These are phyloP conservation scores for Phymorhynchus buccinoides DNA, from an alignment of 1,140 invertebrate genomes.

Conservation along the genomic window DNA sequence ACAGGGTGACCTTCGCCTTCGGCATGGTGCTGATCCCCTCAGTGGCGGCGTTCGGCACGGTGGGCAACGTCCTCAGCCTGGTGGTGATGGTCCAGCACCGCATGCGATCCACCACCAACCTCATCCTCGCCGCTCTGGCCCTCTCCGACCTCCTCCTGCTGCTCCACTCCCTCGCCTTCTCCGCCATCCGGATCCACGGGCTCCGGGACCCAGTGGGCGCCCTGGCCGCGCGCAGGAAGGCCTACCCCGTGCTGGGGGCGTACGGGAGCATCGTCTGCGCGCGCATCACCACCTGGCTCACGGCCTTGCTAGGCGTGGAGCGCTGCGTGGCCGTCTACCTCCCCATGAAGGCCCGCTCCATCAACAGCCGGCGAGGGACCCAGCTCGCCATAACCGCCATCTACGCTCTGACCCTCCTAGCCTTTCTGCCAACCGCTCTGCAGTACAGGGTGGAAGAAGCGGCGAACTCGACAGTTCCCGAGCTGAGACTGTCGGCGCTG, in stretches of 20 bases:
- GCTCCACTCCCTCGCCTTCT: slow-evolving; percentile 58
- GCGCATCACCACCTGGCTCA: slow-evolving; percentile 62
- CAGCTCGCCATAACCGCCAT: slow-evolving; percentile 53
- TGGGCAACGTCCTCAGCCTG: slow-evolving; percentile 63
- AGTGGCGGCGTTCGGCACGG: slow-evolving; percentile 56
- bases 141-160: slow-evolving; percentile 65
- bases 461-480: slow-evolving; percentile 41
- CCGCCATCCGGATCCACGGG: slow-evolving; percentile 52
- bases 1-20: slow-evolving; percentile 52
- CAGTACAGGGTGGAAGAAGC: slow-evolving; percentile 55
- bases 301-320: slow-evolving; percentile 60
- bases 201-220: slow-evolving; percentile 50
- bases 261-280: slow-evolving; percentile 64
- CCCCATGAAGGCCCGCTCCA: slow-evolving; percentile 60
- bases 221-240: slow-evolving; percentile 42
- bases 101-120: slow-evolving; percentile 61
- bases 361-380: slow-evolving; percentile 59
- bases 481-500: slow-evolving; percentile 49
- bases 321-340: slow-evolving; percentile 65
- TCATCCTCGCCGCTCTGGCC: slow-evolving; percentile 58
- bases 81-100: slow-evolving; percentile 59
- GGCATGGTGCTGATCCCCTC: slow-evolving; percentile 55
- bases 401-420: slow-evolving; percentile 56
- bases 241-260: slow-evolving; percentile 61
- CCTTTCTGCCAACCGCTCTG: slow-evolving; percentile 61